These are phyloP conservation scores for Iphiclides podalirius DNA, from an alignment of 2,888 invertebrate species.

Conservation along the genomic window DNA sequence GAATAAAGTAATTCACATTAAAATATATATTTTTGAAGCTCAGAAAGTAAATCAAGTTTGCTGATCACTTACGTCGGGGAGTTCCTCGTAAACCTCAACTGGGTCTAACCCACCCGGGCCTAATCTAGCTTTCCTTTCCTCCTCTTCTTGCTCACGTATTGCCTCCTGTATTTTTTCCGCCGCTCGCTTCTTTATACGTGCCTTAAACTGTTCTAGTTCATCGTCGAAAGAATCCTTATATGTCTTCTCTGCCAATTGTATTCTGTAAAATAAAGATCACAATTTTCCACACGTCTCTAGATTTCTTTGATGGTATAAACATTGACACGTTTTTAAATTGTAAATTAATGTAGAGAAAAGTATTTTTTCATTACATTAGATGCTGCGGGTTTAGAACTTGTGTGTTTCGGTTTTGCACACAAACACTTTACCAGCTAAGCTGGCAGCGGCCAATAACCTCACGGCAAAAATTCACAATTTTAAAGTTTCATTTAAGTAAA, in stretches of 20 bases:
- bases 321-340: too few species aligned
- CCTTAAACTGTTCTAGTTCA: conserved; percentile 93
- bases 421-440: too few species aligned
- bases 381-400: too few species aligned
- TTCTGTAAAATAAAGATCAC: conserved; percentile 81
- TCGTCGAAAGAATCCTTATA: conserved; percentile 97
- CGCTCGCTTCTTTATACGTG: conserved; percentile 90
- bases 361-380: too few species aligned
- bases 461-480: too few species aligned
- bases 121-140: conserved; percentile 90
- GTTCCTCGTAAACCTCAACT: conserved; percentile 95
- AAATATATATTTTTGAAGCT: not conserved
- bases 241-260: conserved; percentile 94
- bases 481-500: too few species aligned
- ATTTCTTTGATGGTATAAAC: too few species aligned
- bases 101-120: conserved; percentile 99
- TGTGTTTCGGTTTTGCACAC: too few species aligned
- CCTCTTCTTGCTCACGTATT: conserved; percentile 90
- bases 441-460: too few species aligned
- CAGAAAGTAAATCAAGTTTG: too few species aligned
- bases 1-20: not conserved
- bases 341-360: too few species aligned
- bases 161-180: conserved; percentile 93
- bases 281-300: too few species aligned
- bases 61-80: conserved; percentile 93